These are phyloP conservation scores for Rattus rattus DNA, from an alignment of 2,113 vertebrate species.

Conservation along the genomic window DNA sequence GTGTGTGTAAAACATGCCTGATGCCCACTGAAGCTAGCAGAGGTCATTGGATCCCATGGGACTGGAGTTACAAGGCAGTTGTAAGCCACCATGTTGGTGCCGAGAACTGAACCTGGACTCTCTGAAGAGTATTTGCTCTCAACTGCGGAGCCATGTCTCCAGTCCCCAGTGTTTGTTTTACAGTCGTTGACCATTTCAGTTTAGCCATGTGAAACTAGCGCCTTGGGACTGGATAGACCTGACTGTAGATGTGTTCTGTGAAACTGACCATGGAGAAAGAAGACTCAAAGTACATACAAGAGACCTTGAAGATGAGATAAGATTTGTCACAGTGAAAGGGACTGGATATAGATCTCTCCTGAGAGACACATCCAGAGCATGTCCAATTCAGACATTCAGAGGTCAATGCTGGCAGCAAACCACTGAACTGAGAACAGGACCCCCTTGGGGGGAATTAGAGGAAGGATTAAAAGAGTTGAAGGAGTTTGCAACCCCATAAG, in stretches of 20 bases:
- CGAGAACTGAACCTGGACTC: neutral
- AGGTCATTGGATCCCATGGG: neutral
- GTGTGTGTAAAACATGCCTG: neutral
- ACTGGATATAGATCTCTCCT: too few species aligned
- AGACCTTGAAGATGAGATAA: neutral
- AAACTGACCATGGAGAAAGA: too few species aligned
- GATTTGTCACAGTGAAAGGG: neutral
- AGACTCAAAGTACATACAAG: neutral
- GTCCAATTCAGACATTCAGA: too few species aligned
- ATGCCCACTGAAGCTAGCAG: neutral
- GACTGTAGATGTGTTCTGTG: neutral
- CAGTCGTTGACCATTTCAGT: neutral
- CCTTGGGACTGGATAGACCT: neutral
- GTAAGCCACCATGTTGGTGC: neutral
- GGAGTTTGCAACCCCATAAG: too few species aligned
- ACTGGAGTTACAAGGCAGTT: neutral
- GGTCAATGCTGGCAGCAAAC: too few species aligned
- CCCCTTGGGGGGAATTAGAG: too few species aligned
- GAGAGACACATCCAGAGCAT: too few species aligned
- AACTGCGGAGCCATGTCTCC: neutral
- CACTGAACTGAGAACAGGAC: too few species aligned
- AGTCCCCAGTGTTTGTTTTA: neutral
- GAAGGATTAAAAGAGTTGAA: too few species aligned
- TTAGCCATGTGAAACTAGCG: neutral
- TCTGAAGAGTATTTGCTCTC: neutral